Evolutionary conservation across 2,113 vertebrate species (phyloP).

Genomic region (Hymenochirus boettgeri): DNA sequence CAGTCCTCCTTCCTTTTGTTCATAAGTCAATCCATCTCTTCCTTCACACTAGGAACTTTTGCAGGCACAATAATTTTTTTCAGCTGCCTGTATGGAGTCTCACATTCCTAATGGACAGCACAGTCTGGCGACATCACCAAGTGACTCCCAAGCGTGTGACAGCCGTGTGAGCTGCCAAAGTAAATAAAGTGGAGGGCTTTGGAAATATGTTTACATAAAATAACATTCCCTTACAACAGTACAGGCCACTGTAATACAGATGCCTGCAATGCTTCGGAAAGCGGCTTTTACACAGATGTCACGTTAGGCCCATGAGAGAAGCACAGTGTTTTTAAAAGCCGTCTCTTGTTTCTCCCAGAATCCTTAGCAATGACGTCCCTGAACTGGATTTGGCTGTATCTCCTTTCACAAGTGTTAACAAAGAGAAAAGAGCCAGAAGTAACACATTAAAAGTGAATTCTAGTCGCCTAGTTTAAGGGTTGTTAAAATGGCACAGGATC

Average conservation of each 20-base stretch:
- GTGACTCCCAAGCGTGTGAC: constrained; percentile 14
- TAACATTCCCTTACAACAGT: neutral
- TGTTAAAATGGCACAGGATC: too few relatives aligned
- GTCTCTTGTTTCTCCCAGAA: constrained; percentile 1
- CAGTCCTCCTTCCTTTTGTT: neutral
- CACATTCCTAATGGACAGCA: neutral
- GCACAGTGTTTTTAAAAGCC: neutral
- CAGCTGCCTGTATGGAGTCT: neutral
- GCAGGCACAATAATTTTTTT: neutral
- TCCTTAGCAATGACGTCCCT: constrained; percentile 20
- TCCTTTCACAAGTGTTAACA: constrained; percentile 25
- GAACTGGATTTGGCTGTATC: constrained; percentile 19
- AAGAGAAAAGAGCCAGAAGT: constrained; percentile 20
- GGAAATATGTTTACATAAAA: constrained; percentile 27
- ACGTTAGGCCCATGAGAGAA: neutral
- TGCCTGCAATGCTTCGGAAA: constrained; percentile 11
- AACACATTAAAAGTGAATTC: constrained; percentile 24
- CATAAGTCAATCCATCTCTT: neutral
- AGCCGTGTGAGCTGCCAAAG: constrained; percentile 1
- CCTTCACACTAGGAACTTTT: neutral
- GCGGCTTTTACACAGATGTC: constrained; percentile 28
- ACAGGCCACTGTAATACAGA: constrained; percentile 16
- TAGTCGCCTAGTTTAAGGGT: neutral
- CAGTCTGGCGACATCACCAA: constrained; percentile 4
- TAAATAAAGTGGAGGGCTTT: constrained; percentile 23